phyloP scores from a whole-genome alignment of 2,888 invertebrate species.

The Cryptocephalus moraei region DNA sequence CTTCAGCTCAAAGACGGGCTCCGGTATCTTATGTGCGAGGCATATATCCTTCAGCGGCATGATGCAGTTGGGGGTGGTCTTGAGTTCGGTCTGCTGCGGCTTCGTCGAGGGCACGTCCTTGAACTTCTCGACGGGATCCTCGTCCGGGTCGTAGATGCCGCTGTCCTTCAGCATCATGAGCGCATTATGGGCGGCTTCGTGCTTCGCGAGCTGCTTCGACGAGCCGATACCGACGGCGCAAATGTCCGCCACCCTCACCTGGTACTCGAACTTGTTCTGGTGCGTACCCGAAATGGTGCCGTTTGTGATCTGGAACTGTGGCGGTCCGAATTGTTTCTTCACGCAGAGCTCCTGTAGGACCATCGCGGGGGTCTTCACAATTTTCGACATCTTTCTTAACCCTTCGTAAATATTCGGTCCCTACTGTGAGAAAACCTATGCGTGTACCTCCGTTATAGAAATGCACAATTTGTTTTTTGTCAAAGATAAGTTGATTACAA shows the following conservation, averaged over 20 bases:
- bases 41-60: constrained; percentile 36
- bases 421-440: too few relatives aligned
- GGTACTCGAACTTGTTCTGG: constrained; percentile 42
- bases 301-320: constrained; percentile 38
- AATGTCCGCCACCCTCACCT: constrained; percentile 31
- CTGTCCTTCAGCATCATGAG: constrained; percentile 35
- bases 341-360: constrained; percentile 56
- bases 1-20: constrained; percentile 44
- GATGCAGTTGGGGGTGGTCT: constrained; percentile 13
- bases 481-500: too few relatives aligned
- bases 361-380: constrained; percentile 53
- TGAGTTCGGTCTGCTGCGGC: constrained; percentile 4
- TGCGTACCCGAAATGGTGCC: constrained; percentile 28
- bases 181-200: constrained; percentile 45
- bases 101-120: constrained; percentile 17
- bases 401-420: too few relatives aligned
- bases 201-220: constrained; percentile 52
- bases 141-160: constrained; percentile 30
- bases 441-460: too few relatives aligned
- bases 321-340: constrained; percentile 41
- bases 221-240: constrained; percentile 29
- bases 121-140: constrained; percentile 22
- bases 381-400: constrained; percentile 9
- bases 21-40: constrained; percentile 39
- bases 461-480: too few relatives aligned